phyloP scores from a whole-genome alignment of 1,140 invertebrate species.

The Belonocnema kinseyi region DNA sequence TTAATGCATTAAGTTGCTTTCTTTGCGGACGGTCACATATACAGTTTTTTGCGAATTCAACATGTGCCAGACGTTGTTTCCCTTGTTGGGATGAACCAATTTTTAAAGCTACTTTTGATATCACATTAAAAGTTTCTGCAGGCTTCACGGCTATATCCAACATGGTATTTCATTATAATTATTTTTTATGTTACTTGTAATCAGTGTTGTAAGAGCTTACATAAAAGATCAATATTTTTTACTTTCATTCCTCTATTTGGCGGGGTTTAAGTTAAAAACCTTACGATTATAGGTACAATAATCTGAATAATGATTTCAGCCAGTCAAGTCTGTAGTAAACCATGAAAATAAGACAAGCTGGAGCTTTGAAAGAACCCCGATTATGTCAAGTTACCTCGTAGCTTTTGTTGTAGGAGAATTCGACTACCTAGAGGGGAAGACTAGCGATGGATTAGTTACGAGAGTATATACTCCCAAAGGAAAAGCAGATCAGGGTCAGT shows the following conservation, averaged over 20 bases:
- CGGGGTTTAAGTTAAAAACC: no score
- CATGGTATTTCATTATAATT: slow-evolving; percentile 79
- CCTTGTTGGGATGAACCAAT: slow-evolving; percentile 98
- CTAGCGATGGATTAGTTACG: slow-evolving; percentile 86
- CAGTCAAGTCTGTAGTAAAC: not conserved
- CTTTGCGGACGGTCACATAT: no score
- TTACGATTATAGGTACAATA: not conserved
- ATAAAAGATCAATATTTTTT: no score
- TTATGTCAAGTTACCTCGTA: slow-evolving; percentile 96
- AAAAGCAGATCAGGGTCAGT: slow-evolving; percentile 92
- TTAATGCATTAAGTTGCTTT: no score
- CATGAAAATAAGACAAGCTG: slow-evolving; percentile 72
- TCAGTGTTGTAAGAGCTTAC: no score
- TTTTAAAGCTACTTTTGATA: slow-evolving; percentile 94
- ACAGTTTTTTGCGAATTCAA: no score
- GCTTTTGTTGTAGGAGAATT: slow-evolving; percentile 96
- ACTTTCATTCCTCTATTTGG: no score
- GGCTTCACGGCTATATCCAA: slow-evolving; percentile 92
- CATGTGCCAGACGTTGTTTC: slow-evolving; percentile 92
- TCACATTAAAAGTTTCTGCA: slow-evolving; percentile 86
- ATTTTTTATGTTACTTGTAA: not conserved
- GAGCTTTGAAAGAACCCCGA: slow-evolving; percentile 88
- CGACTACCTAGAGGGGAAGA: slow-evolving; percentile 90
- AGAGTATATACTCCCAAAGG: slow-evolving; percentile 93
- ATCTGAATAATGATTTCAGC: slow-evolving; percentile 35